Evolutionary conservation across 2,797 vertebrate species (phyloP).

Genomic region (Mormyrus proboscirostris): DNA sequence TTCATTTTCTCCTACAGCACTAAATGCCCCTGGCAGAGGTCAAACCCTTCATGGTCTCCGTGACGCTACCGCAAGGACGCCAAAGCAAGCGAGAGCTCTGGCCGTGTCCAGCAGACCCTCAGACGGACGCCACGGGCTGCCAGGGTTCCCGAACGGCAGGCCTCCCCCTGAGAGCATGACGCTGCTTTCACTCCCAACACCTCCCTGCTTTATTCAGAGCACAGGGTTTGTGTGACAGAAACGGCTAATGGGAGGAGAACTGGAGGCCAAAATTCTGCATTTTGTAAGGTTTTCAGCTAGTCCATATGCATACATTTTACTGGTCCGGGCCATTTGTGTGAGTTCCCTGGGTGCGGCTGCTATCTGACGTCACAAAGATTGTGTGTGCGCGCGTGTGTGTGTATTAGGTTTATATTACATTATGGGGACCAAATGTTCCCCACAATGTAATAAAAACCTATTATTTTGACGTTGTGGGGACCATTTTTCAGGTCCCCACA

Average conservation of each 20-base stretch:
- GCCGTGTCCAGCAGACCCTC: neutral
- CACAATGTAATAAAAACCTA: neutral
- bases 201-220: neutral
- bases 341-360: neutral
- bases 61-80: neutral
- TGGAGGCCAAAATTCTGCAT: neutral
- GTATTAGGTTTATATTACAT: neutral
- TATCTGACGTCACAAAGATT: neutral
- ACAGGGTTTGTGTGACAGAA: neutral
- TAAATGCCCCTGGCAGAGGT: neutral
- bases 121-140: neutral
- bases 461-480: neutral
- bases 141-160: no score
- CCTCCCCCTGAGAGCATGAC: neutral
- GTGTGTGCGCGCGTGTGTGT: neutral
- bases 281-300: no score
- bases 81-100: neutral
- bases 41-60: no score
- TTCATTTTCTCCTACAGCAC: neutral
- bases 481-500: neutral
- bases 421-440: neutral
- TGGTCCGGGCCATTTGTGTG: neutral
- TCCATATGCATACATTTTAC: neutral
- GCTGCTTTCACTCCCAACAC: neutral
- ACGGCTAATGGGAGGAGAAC: neutral